Evolutionary conservation across 2,797 vertebrate genomes (phyloP).

Genomic region (Notoglanidium macrostoma): DNA sequence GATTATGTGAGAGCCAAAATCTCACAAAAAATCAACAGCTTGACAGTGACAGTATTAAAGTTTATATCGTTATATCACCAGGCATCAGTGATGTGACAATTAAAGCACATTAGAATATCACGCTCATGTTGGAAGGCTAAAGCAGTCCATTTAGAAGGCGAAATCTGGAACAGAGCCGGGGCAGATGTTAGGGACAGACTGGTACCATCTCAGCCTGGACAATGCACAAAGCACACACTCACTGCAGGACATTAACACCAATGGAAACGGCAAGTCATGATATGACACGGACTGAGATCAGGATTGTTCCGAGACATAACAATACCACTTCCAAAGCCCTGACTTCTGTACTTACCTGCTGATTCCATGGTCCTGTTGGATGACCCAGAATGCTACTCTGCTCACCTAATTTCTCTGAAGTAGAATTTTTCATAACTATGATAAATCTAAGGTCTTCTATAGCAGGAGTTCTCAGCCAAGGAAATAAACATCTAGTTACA

Average conservation of each 20-base stretch:
- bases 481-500: background rate
- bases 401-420: background rate
- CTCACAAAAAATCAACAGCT: background rate
- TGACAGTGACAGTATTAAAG: background rate
- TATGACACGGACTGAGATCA: background rate
- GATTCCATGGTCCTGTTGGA: background rate
- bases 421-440: background rate
- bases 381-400: background rate
- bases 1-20: background rate
- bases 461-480: background rate
- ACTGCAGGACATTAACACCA: background rate
- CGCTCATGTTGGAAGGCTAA: background rate
- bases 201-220: slow-evolving; percentile 32
- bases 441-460: background rate
- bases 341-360: background rate
- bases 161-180: background rate
- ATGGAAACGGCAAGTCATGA: background rate
- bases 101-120: too few species aligned
- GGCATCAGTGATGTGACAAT: background rate
- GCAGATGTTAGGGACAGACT: slow-evolving; percentile 33
- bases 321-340: background rate
- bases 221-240: slow-evolving; percentile 43
- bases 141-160: background rate
- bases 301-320: background rate
- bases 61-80: background rate